Evolutionary conservation across 2,113 vertebrate species (phyloP), one percentile per base, ranked within the genome.

Genomic region (Melanocharis versteri): DNA sequence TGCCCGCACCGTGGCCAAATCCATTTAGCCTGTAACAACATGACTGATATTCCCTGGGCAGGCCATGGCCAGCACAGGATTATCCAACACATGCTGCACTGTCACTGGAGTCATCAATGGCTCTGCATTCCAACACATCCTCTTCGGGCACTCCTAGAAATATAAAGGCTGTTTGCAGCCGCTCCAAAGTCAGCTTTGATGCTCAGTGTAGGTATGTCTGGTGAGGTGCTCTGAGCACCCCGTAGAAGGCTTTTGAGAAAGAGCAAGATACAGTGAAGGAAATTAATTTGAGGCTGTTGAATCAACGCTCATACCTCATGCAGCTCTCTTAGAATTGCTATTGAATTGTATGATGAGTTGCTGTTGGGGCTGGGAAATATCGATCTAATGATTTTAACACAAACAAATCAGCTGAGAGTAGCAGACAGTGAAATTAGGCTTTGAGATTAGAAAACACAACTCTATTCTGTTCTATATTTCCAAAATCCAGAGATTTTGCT

Each of bases 1-100:
- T 66, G 28, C 37, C 57, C 0, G 0, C 24, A 68, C 27, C 1
- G 0, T 44, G 30, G 75, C 61, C 88, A 90, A 75, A 76, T 79
- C 61, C 66, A 83, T 83, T 91, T 62, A 85, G 53, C 45, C 61
- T 87, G 35, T 64, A 37, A 45, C 37, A n/a, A 53, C 45, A n/a
- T 4, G 50, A 84, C 42, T 73, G 57, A 64, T 60, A 35, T 5
- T 80, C 31, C 31, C 39, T 50, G 27, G 39, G 48, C 39, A 45
- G 21, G 44, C 44, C 6, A 5, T 44, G 75, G 28, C 31, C 64
- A 87, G 47, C 42, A 35, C 3, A 6, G 78, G 78, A 78, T 93
- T 78, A 50, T 84, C 20, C 2, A 8, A 51, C 66, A 58, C 18
- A 5, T 39, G 39, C 65, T 75, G 65, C 0, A 0, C 69, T 66